These are phyloP conservation scores for Meliscaeva auricollis DNA, from an alignment of 2,888 invertebrate genomes.

Conservation along the genomic window DNA sequence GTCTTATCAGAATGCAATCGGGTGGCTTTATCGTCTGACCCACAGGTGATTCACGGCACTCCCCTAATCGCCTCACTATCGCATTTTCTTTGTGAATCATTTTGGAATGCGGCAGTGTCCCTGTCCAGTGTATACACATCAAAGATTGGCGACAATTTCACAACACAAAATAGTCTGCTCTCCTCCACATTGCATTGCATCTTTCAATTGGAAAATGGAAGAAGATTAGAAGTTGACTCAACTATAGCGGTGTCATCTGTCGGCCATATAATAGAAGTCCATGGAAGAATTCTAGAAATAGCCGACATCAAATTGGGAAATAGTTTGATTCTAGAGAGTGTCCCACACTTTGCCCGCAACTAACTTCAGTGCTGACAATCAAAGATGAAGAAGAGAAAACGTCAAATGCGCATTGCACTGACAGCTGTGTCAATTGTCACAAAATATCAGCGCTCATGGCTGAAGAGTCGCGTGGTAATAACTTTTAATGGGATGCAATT, in stretches of 20 bases:
- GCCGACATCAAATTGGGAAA: constrained; percentile 54
- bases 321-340: constrained; percentile 24
- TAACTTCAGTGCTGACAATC: constrained; percentile 22
- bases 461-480: constrained; percentile 29
- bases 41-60: constrained; percentile 74
- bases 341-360: constrained; percentile 30
- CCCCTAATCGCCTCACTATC: constrained; percentile 63
- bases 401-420: constrained; percentile 27
- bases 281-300: constrained; percentile 28
- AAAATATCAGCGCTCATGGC: constrained; percentile 20
- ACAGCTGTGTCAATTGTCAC: constrained; percentile 37
- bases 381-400: constrained; percentile 30
- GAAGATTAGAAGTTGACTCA: background rate
- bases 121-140: constrained; percentile 19
- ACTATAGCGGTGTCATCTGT: too few species aligned
- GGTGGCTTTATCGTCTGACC: constrained; percentile 74
- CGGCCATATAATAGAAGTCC: constrained; percentile 9
- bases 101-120: constrained; percentile 66
- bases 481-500: constrained; percentile 59
- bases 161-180: constrained; percentile 47
- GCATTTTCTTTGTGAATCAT: constrained; percentile 22
- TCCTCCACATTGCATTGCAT: constrained; percentile 37
- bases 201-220: background rate
- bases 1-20: constrained; percentile 71
- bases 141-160: constrained; percentile 56